phyloP scores from a whole-genome alignment of 2,888 invertebrate genomes.

The Eumacrocentrus americanus region DNA sequence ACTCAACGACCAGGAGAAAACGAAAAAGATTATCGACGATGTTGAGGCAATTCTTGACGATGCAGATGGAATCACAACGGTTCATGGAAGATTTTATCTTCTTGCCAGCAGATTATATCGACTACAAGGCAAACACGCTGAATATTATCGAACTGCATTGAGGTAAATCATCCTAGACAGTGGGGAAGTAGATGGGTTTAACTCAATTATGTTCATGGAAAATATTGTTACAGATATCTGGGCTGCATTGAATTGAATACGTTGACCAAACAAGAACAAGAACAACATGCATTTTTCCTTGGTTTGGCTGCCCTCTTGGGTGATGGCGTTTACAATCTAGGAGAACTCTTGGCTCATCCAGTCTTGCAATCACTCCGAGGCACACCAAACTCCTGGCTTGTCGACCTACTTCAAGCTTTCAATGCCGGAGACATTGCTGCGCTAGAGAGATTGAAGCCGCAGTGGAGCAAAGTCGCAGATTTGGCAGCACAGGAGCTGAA shows the following conservation, averaged over 20 bases:
- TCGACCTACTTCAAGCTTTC: constrained; percentile 84
- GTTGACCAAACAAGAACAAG: constrained; percentile 70
- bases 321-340: constrained; percentile 95
- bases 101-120: constrained; percentile 90
- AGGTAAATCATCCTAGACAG: constrained; percentile 70
- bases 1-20: constrained; percentile 76
- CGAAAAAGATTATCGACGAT: constrained; percentile 87
- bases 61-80: constrained; percentile 89
- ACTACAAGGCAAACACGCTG: constrained; percentile 86
- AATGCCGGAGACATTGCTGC: constrained; percentile 79
- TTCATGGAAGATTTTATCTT: constrained; percentile 93
- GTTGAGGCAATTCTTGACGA: constrained; percentile 84
- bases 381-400: constrained; percentile 85
- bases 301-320: constrained; percentile 94
- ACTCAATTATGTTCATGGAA: neutral
- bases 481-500: constrained; percentile 80
- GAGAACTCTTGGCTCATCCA: constrained; percentile 94
- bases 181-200: too few species aligned
- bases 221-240: constrained; percentile 64
- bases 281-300: constrained; percentile 85
- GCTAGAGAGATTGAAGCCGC: constrained; percentile 74
- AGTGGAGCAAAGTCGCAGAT: constrained; percentile 83
- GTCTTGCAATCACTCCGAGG: constrained; percentile 84
- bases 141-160: constrained; percentile 94
- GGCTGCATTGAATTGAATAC: constrained; percentile 77